These are phyloP conservation scores for Pseudorasbora parva DNA, from an alignment of 2,113 vertebrate genomes.

Conservation along the genomic window DNA sequence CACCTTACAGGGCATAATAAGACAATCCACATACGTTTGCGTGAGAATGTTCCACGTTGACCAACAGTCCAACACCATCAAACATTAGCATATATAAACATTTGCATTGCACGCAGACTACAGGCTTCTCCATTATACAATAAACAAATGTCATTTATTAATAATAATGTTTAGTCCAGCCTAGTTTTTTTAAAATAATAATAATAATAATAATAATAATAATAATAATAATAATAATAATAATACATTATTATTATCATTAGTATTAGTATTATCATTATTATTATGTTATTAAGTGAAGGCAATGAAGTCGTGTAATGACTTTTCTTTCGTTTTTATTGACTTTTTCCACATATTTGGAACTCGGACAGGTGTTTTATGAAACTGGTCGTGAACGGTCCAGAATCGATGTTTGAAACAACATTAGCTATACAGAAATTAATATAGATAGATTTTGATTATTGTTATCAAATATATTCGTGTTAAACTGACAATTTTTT, in stretches of 20 bases:
- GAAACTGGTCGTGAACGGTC: background rate
- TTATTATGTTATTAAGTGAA: background rate
- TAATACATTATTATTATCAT: too few species aligned
- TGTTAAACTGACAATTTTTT: background rate
- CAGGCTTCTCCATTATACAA: background rate
- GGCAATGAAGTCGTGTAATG: background rate
- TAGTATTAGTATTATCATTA: too few species aligned
- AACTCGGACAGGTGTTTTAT: background rate
- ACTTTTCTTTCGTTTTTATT: background rate
- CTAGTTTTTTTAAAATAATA: too few species aligned
- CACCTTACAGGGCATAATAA: background rate
- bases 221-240: too few species aligned
- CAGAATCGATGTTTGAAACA: background rate
- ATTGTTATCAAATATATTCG: background rate
- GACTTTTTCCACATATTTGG: background rate
- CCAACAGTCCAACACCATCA: background rate
- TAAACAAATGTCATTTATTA: too few species aligned
- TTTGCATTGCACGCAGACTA: background rate
- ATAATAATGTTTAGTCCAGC: too few species aligned
- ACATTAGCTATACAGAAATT: background rate
- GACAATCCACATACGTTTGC: background rate
- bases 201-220: too few species aligned
- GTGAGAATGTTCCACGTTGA: background rate
- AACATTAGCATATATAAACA: background rate
- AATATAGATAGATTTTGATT: background rate